phyloP scores from a whole-genome alignment of 1,140 invertebrate species.

The Mizuhopecten yessoensis region DNA sequence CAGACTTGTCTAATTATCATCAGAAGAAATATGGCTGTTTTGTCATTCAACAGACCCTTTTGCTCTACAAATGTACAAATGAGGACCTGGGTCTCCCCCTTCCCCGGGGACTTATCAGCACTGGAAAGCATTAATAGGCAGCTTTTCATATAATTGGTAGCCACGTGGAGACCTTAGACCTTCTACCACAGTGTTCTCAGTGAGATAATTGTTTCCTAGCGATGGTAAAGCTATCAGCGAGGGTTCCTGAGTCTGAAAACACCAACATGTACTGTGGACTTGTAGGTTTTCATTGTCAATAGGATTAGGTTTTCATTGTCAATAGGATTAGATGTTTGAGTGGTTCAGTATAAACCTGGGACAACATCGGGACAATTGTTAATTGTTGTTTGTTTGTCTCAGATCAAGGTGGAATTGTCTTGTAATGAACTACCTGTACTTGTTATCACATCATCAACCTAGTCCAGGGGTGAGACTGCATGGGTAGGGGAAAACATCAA shows the following conservation, averaged over 20 bases:
- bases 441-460: too few species aligned
- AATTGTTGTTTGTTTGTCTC: too few species aligned
- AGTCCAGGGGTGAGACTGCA: too few species aligned
- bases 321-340: too few species aligned
- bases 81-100: neutral
- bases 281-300: too few species aligned
- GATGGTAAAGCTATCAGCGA: slow-evolving; percentile 3
- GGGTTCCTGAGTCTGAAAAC: neutral
- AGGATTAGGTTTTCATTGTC: too few species aligned
- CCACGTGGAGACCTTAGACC: neutral
- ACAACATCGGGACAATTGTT: too few species aligned
- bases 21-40: neutral
- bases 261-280: neutral
- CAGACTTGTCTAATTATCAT: neutral
- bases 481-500: too few species aligned
- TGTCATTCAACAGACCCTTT: neutral
- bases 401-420: too few species aligned
- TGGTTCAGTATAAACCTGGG: too few species aligned
- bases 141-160: slow-evolving; percentile 5
- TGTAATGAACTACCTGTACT: too few species aligned
- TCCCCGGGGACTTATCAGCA: neutral
- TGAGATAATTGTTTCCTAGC: neutral
- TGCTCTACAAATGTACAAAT: neutral
- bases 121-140: neutral
- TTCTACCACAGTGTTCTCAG: neutral